Evolutionary conservation across 2,797 vertebrate genomes (phyloP).

Genomic region (Tachyglossus aculeatus): DNA sequence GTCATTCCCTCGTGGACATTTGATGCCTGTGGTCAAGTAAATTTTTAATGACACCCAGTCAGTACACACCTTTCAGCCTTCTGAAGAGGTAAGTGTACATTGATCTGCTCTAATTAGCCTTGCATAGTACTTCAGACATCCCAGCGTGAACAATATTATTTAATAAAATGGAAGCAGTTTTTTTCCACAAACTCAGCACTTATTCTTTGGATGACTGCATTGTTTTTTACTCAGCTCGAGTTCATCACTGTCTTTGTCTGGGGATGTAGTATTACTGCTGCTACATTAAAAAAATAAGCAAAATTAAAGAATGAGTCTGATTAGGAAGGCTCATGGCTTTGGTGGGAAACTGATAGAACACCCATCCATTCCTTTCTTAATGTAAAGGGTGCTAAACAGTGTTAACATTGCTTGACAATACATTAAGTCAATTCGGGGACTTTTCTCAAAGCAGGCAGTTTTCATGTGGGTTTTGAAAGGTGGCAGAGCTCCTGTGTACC

Average conservation of each 20-base stretch:
- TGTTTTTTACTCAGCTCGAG: conserved; percentile 19
- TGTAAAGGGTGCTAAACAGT: conserved; percentile 45
- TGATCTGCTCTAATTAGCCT: conserved; percentile 61
- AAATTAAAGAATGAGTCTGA: conserved; percentile 48
- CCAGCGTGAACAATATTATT: conserved; percentile 43
- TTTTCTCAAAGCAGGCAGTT: conserved; percentile 44
- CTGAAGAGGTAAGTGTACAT: conserved; percentile 58
- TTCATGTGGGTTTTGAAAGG: conserved; percentile 41
- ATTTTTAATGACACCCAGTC: conserved; percentile 65
- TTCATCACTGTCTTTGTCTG: conserved; percentile 50
- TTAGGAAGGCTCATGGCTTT: conserved; percentile 37
- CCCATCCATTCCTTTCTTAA: conserved; percentile 26
- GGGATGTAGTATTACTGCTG: conserved; percentile 36
- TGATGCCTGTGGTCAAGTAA: conserved; percentile 52
- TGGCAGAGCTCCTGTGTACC: background rate
- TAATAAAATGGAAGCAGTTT: conserved; percentile 46
- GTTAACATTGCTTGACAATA: conserved; percentile 33
- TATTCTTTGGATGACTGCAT: conserved; percentile 34
- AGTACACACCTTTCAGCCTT: conserved; percentile 59
- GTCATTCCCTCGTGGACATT: conserved; percentile 52
- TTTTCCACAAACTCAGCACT: conserved; percentile 47
- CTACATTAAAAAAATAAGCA: conserved; percentile 45
- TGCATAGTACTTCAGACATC: conserved; percentile 47
- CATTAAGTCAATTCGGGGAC: conserved; percentile 13
- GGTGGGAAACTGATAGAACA: conserved; percentile 27